These are phyloP conservation scores for Cheilosia urbana DNA, from an alignment of 2,888 invertebrate species.

Conservation along the genomic window DNA sequence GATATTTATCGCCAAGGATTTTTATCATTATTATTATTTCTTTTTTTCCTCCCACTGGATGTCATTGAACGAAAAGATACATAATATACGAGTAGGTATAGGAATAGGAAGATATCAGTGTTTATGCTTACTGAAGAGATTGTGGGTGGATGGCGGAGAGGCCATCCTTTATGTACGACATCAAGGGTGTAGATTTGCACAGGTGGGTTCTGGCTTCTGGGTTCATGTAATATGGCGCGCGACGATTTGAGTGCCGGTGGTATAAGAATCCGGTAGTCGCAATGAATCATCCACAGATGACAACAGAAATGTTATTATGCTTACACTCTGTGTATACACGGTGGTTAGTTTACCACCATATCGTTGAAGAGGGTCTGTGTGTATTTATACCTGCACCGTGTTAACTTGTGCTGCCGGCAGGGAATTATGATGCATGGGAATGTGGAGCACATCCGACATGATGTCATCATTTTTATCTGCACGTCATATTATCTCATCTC, in stretches of 20 bases:
- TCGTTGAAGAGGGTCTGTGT: slow-evolving; percentile 31
- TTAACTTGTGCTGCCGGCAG: slow-evolving; percentile 57
- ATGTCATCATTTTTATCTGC: slow-evolving; percentile 70
- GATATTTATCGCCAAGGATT: slow-evolving; percentile 63
- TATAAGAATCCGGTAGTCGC: slow-evolving; percentile 33
- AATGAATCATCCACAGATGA: slow-evolving; percentile 69
- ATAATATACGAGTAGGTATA: neutral
- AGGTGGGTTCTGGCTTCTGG: slow-evolving; percentile 31
- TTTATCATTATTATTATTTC: too few relatives aligned
- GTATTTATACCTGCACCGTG: slow-evolving; percentile 41
- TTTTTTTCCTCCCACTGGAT: slow-evolving; percentile 14
- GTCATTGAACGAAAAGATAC: slow-evolving; percentile 12
- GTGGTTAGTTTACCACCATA: slow-evolving; percentile 39
- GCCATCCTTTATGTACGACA: slow-evolving; percentile 5
- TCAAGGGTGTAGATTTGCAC: slow-evolving; percentile 18
- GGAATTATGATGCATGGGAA: slow-evolving; percentile 46
- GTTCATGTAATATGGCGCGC: slow-evolving; percentile 7
- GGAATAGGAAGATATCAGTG: slow-evolving; percentile 50
- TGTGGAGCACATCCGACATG: slow-evolving; percentile 64
- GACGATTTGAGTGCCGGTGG: slow-evolving; percentile 19
- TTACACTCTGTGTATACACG: slow-evolving; percentile 38
- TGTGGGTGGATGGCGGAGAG: neutral
- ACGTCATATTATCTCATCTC: slow-evolving; percentile 65
- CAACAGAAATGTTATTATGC: slow-evolving; percentile 59
- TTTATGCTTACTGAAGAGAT: slow-evolving; percentile 41